Conservation (phyloP, 2,888 invertebrate genomes). For the Drosophila falleni region DNA sequence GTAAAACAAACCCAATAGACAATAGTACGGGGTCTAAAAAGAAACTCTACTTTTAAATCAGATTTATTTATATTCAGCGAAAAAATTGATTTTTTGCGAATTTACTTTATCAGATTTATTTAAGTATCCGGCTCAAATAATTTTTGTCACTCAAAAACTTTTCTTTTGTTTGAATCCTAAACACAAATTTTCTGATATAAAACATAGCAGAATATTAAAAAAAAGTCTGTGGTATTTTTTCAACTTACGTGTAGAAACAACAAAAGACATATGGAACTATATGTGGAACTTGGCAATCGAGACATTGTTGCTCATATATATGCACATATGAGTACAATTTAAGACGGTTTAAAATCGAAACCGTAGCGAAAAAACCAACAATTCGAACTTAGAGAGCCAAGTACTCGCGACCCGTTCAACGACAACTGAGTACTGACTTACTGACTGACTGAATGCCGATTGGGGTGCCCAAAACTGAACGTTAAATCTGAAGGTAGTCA, state of each 20-base stretch:
- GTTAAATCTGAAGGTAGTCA: slow-evolving; percentile 51
- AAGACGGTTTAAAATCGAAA: slow-evolving; percentile 36
- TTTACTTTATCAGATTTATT: neutral
- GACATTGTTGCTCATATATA: slow-evolving; percentile 49
- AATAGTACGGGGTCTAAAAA: no score
- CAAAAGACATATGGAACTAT: slow-evolving; percentile 51
- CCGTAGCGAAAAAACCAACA: slow-evolving; percentile 44
- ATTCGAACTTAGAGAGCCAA: slow-evolving; percentile 45
- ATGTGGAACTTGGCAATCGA: slow-evolving; percentile 55
- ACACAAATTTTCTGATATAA: no score
- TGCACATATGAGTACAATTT: slow-evolving; percentile 16
- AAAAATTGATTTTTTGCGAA: neutral
- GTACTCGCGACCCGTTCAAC: slow-evolving; percentile 30
- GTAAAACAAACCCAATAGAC: no score
- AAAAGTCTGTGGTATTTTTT: neutral
- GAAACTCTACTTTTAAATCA: no score
- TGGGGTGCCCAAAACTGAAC: slow-evolving; percentile 27
- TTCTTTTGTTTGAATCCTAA: no score
- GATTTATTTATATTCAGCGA: neutral
- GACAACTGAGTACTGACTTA: slow-evolving; percentile 50
- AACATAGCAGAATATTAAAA: no score
- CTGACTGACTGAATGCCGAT: slow-evolving; percentile 8
- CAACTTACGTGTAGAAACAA: slow-evolving; percentile 63
- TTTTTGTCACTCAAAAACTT: no score
- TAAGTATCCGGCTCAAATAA: no score